A percentile compares a stretch with the other conserved stretches of the same genome.
Conservation (phyloP, 2,797 vertebrate species). For the Taenioides sp. region DNA sequence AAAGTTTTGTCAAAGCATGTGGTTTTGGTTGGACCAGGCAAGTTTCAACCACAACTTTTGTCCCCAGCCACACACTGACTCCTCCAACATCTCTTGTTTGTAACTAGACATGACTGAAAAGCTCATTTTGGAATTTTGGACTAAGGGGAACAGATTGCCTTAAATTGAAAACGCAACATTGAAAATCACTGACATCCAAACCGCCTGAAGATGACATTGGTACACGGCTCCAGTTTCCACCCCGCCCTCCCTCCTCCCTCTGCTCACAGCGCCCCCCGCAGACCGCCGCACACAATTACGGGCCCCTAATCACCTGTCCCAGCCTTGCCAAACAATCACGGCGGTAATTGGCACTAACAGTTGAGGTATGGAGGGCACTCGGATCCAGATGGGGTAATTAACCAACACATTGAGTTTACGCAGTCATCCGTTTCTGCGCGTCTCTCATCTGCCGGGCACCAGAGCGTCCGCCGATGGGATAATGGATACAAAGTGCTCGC, state of each 20-base stretch:
- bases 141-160: background rate
- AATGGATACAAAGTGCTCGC: constrained; percentile 15
- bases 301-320: constrained; percentile 32
- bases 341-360: constrained; percentile 41
- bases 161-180: constrained; percentile 8
- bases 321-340: constrained; percentile 38
- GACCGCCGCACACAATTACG: background rate
- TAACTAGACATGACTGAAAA: background rate
- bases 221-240: constrained; percentile 16
- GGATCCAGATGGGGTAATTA: constrained; percentile 39
- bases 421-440: constrained; percentile 5
- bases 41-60: background rate
- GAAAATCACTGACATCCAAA: background rate
- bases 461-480: background rate
- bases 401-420: constrained; percentile 25
- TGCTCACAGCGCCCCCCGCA: background rate
- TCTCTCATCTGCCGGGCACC: constrained; percentile 1
- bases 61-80: background rate
- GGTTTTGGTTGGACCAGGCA: too few species aligned
- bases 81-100: background rate
- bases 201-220: constrained; percentile 15
- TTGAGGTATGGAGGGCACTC: constrained; percentile 24
- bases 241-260: background rate
- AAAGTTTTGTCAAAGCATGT: too few species aligned
- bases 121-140: background rate